Conservation (phyloP, 2,113 vertebrate species). For the Engystomops pustulosus region DNA sequence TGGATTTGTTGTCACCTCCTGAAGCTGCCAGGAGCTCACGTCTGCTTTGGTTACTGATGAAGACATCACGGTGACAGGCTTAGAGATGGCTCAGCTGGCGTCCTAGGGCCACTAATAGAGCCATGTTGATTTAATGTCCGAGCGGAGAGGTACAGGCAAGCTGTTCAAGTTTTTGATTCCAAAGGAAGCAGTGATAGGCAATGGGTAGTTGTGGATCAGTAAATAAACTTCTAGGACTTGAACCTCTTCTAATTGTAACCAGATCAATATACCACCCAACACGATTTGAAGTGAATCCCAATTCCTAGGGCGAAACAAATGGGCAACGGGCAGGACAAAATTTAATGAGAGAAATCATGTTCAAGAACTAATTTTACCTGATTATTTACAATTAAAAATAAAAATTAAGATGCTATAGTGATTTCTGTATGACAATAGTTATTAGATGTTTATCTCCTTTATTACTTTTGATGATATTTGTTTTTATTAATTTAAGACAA, state of each 20-base stretch:
- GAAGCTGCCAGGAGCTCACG: conserved; percentile 94
- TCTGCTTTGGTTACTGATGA: conserved; percentile 99
- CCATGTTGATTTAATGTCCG: conserved; percentile 90
- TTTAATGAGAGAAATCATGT: background rate
- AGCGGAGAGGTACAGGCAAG: conserved; percentile 89
- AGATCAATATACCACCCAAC: conserved; percentile 6
- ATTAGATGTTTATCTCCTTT: background rate
- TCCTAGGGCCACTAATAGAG: conserved; percentile 94
- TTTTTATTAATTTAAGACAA: too few species aligned
- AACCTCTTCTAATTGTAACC: conserved; percentile 60
- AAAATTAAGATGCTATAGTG: background rate
- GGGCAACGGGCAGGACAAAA: background rate
- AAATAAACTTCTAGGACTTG: conserved; percentile 76
- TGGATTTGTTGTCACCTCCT: conserved; percentile 99
- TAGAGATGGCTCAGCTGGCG: conserved; percentile 97
- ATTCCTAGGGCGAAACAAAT: background rate
- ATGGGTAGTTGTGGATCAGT: conserved; percentile 79
- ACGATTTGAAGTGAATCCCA: background rate
- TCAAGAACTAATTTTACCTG: too few species aligned
- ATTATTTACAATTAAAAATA: background rate
- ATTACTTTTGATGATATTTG: too few species aligned
- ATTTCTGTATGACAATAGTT: too few species aligned
- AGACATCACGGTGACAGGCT: conserved; percentile 99
- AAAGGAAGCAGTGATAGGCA: conserved; percentile 79
- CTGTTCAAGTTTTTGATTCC: conserved; percentile 85